A percentile compares a stretch with the other conserved stretches of the same genome.
Conservation (phyloP, 2,113 vertebrate genomes). For the Neomonachus schauinslandi region DNA sequence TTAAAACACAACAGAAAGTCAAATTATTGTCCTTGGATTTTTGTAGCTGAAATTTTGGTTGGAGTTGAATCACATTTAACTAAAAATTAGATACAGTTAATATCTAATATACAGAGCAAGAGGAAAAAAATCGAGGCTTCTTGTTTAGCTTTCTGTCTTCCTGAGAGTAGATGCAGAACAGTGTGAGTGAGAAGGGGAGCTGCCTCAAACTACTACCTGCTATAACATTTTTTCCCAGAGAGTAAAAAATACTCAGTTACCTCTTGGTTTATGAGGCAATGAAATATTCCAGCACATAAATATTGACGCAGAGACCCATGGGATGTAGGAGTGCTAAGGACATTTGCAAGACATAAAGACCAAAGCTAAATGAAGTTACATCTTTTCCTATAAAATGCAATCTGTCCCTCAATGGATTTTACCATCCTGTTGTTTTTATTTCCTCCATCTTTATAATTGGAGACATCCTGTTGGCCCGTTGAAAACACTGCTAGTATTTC, state of each 20-base stretch:
- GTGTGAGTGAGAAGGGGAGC: conserved; percentile 55
- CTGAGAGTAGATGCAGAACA: not conserved
- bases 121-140: not conserved
- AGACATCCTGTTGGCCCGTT: conserved; percentile 37
- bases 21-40: not conserved
- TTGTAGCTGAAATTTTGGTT: not conserved
- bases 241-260: conserved; percentile 82
- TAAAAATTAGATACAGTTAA: not conserved
- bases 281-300: conserved; percentile 84
- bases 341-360: conserved; percentile 80
- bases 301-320: conserved; percentile 80
- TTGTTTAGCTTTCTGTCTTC: not conserved
- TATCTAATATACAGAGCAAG: not conserved
- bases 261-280: conserved; percentile 85
- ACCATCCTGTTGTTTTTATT: conserved; percentile 72
- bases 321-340: conserved; percentile 78
- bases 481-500: conserved; percentile 65
- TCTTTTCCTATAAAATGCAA: conserved; percentile 84
- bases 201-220: conserved; percentile 72
- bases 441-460: conserved; percentile 69
- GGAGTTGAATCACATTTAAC: not conserved
- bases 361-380: conserved; percentile 82
- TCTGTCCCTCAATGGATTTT: conserved; percentile 69
- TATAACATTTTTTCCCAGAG: conserved; percentile 64
- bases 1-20: not conserved